Evolutionary conservation across 2,797 vertebrate genomes (phyloP), one percentile per base, ranked within the genome.

Genomic region (Sandelia bainsii): DNA sequence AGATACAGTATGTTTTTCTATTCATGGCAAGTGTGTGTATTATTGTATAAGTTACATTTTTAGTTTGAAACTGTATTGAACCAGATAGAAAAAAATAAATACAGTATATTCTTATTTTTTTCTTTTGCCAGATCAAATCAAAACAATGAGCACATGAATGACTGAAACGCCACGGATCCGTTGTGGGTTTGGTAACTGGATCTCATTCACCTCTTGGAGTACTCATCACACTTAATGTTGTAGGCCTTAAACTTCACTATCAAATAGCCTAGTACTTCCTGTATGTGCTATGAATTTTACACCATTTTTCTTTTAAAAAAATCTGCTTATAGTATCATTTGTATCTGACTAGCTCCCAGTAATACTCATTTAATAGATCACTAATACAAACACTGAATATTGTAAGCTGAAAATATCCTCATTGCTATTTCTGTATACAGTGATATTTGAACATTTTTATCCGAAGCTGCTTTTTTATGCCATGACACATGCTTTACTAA

Each of bases 61-160:
- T 5, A 22, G 7, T 37, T 49, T 46, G 2, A 53, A 25, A 17
- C 7, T 58, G n/a, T n/a, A 54, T 40, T 20, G 2, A 70, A 52
- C 42, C 5, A 56, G 10, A 40, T 3, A 50, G 8, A 44, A 13
- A 56, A 11, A 1, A 6, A 2, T 0, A n/a, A 25, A 25, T 25
- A 25, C 25, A 25, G 25, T 25, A 2, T 25, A 32, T 32, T 32
- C 29, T n/a, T 40, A 37, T 59, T 25, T 56, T 49, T 11, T 32
- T 22, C 54, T 63, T 44, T 61, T 64, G 17, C 13, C 83, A 94
- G 93, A 90, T 93, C 90, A 79, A 60, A 84, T 93, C 87, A 94
- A 88, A 93, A 91, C 80, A 85, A 85, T 86, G 91, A 91, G 51
- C 81, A 89, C n/a, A 50, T 91, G 81, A 93, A 78, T 22, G 70